Conservation (phyloP, 2,888 invertebrate species). For the Sesia apiformis region DNA sequence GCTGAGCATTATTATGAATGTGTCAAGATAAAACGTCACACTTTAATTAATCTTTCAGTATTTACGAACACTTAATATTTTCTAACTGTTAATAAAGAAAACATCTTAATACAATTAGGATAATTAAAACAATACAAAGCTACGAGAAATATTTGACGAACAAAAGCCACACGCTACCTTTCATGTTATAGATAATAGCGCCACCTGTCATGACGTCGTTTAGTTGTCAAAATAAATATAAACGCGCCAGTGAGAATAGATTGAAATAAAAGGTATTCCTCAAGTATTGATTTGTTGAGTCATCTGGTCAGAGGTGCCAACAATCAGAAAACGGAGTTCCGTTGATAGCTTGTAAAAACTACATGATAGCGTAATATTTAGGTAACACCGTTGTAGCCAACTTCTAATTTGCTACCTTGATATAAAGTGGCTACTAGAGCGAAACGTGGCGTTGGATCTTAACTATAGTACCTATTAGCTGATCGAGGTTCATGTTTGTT, state of each 20-base stretch:
- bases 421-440: too few relatives aligned
- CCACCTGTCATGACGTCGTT: conserved; percentile 47
- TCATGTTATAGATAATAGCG: conserved; percentile 16
- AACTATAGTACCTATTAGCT: too few relatives aligned
- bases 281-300: conserved; percentile 43
- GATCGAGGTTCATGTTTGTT: too few relatives aligned
- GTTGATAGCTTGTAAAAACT: neutral
- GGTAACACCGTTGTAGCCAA: too few relatives aligned
- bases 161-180: neutral
- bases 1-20: too few relatives aligned
- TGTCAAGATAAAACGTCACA: too few relatives aligned
- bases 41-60: too few relatives aligned
- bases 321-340: neutral
- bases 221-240: conserved; percentile 46
- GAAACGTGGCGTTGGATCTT: too few relatives aligned
- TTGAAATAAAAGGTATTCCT: conserved; percentile 60
- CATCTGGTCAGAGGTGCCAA: conserved; percentile 16
- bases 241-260: conserved; percentile 28
- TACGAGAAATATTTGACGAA: neutral
- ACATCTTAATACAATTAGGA: neutral
- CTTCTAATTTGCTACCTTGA: too few relatives aligned
- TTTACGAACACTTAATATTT: too few relatives aligned
- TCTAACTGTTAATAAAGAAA: too few relatives aligned
- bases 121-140: neutral
- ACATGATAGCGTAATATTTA: too few relatives aligned